Conservation (phyloP, 2,113 vertebrate species). For the Hyperoodon ampullatus region DNA sequence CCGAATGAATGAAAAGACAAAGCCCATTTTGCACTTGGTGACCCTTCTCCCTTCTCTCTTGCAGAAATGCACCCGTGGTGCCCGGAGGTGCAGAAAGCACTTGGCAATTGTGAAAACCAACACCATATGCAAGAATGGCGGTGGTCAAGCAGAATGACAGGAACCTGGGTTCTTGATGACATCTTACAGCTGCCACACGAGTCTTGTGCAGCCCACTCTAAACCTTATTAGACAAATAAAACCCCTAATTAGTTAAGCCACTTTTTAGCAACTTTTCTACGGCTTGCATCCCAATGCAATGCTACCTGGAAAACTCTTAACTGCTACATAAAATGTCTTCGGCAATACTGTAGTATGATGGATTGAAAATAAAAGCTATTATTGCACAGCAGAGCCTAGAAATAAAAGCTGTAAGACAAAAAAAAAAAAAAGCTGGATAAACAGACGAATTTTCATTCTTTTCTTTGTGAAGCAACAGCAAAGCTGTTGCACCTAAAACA, state of each 20-base stretch:
- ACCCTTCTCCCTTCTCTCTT: background rate
- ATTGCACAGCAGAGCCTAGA: background rate
- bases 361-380: slow-evolving; percentile 35
- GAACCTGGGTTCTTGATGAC: background rate
- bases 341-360: background rate
- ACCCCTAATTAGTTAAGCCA: background rate
- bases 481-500: background rate
- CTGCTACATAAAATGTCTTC: background rate
- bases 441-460: background rate
- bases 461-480: background rate
- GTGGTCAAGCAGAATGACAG: background rate
- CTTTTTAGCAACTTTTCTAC: background rate
- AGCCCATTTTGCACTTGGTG: background rate
- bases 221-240: background rate
- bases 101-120: slow-evolving; percentile 12
- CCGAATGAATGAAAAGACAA: background rate
- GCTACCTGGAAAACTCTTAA: background rate
- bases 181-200: background rate
- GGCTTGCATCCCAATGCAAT: background rate
- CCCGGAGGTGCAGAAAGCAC: background rate
- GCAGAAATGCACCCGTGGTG: background rate
- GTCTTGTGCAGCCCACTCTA: background rate
- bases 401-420: background rate
- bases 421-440: background rate
- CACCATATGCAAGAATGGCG: background rate